Base-by-base conservation (phyloP, 2,888 invertebrate species). In the Chloroclystis v-ata region DNA sequence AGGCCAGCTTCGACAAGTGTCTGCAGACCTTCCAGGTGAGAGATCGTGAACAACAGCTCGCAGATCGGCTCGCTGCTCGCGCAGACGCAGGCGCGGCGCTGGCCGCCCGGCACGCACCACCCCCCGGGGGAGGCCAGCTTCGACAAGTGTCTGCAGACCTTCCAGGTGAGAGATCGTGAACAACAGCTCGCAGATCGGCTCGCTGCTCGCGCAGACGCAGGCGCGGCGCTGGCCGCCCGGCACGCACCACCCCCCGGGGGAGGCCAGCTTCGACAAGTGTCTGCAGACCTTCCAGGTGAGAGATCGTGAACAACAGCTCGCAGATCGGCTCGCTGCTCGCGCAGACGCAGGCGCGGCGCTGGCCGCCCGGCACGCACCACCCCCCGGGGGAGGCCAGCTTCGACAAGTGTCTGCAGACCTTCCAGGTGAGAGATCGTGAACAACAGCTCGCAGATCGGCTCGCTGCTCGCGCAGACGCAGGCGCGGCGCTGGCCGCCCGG, bases 31-130 rank as follows among this genome's bases (percentile, higher is more conserved):
- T 55, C 48, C 53, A 54, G 49, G 48, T 57, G 26, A n/a, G 1
- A n/a, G 0, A 94, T 97, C 48, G 94, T 97, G 26, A 99, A 99
- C 86, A 98, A 98, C 85, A 96, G 97, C 73, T 90, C 95, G 65
- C 95, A 95, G 75, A 94, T 98, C 86, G 92, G 93, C 47, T 95
- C 97, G 61, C 90, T 97, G 56, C 95, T 97, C 43, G 92, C 92
- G 63, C 94, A 95, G 80, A 92, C 96, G 82, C 95, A 95, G 75
- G 91, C 94, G 68, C 90, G 94, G 90, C 95, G 95, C 82, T 94
- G 94, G 93, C 91, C 93, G 33, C 89, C 90, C 53, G 90, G 84
- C 6, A 76, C 86, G 1, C 90, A 89, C 58, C 90, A 92, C 66
- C 88, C 89, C 54, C 85, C 87, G 54, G 90, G 90, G 0, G 91